These are phyloP conservation scores for Colletes latitarsis DNA, from an alignment of 1,140 invertebrate genomes.

Conservation along the genomic window DNA sequence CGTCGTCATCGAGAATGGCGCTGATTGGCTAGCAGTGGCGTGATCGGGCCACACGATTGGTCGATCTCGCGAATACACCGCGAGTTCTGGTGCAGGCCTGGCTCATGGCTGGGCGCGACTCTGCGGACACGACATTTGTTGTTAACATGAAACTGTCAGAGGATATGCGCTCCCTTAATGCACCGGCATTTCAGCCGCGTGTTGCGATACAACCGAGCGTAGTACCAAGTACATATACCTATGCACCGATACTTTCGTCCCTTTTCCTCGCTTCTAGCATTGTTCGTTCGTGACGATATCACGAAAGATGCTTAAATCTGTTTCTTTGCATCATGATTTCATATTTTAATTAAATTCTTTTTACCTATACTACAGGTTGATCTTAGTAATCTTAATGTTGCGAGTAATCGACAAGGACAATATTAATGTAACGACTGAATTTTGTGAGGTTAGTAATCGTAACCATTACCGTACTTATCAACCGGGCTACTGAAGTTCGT, in stretches of 20 bases:
- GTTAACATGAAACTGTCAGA: slow-evolving; percentile 74
- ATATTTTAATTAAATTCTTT: too few species aligned
- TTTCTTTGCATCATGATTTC: too few species aligned
- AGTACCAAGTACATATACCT: not conserved
- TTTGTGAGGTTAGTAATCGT: too few species aligned
- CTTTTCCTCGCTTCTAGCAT: slow-evolving; percentile 12
- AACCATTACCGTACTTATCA: too few species aligned
- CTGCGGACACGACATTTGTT: slow-evolving; percentile 72
- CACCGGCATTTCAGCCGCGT: slow-evolving; percentile 21
- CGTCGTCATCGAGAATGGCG: slow-evolving; percentile 62
- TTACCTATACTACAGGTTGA: too few species aligned
- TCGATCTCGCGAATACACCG: slow-evolving; percentile 48
- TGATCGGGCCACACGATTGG: slow-evolving; percentile 56
- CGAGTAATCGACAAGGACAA: too few species aligned
- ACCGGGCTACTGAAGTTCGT: too few species aligned
- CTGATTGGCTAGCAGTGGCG: slow-evolving; percentile 67
- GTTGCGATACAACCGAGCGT: not conserved
- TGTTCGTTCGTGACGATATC: not conserved
- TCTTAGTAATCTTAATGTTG: too few species aligned
- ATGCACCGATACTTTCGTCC: slow-evolving; percentile 2
- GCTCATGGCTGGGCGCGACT: slow-evolving; percentile 67
- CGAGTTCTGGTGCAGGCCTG: slow-evolving; percentile 48
- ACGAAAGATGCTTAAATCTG: not conserved
- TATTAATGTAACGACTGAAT: too few species aligned
- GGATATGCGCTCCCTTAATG: slow-evolving; percentile 49